A percentile compares a stretch with the other conserved stretches of the same genome.
Evolutionary conservation across 2,888 invertebrate genomes (phyloP).

Genomic region (Frankliniella fusca): DNA sequence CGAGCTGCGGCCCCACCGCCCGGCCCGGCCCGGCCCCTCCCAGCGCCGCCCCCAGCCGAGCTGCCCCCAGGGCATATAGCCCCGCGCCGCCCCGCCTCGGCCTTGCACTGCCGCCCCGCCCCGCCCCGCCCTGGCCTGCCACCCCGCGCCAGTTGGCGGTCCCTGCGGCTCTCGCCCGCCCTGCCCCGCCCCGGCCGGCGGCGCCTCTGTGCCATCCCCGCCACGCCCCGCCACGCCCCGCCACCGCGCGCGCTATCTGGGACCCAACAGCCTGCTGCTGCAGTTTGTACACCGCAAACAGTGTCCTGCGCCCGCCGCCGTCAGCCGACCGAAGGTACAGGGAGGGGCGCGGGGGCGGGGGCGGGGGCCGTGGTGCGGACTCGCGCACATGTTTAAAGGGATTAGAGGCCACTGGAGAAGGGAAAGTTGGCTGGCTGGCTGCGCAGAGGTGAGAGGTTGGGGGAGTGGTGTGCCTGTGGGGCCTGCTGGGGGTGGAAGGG

Average conservation of each 20-base stretch:
- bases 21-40: not conserved
- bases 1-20: not conserved
- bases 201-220: not conserved
- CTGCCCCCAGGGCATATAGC: not conserved
- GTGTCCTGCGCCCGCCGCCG: not conserved
- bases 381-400: not conserved
- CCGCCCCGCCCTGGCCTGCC: not conserved
- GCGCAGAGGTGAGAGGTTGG: not conserved
- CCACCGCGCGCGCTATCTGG: not conserved
- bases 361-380: not conserved
- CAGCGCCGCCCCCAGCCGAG: not conserved
- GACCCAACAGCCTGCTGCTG: not conserved
- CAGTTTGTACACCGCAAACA: not conserved
- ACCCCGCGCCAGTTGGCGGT: not conserved
- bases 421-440: too few species aligned
- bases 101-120: not conserved
- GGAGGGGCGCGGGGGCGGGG: not conserved
- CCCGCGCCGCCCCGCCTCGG: not conserved
- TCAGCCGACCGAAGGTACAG: not conserved
- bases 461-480: not conserved
- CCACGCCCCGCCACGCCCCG: not conserved
- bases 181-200: not conserved
- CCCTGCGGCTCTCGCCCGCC: too few species aligned
- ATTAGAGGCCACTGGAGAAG: slow-evolving; percentile 5
- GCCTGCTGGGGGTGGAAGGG: not conserved